phyloP scores from a whole-genome alignment of 2,113 vertebrate species.

The Xenopus laevis region DNA sequence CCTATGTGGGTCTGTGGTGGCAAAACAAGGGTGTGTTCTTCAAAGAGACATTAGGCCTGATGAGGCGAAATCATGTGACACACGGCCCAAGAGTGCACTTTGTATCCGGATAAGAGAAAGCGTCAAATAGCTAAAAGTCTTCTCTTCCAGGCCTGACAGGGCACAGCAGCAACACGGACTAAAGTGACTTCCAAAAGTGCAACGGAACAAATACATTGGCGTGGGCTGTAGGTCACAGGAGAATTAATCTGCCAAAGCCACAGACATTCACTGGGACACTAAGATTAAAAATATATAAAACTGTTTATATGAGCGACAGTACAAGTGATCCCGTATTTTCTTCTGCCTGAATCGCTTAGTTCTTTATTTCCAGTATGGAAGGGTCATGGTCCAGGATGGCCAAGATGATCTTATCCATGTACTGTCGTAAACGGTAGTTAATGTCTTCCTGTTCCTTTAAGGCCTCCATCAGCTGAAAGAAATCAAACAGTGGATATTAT shows the following conservation, averaged over 20 bases:
- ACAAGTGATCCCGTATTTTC: conserved; percentile 47
- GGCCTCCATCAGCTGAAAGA: conserved; percentile 90
- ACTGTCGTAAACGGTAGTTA: conserved; percentile 87
- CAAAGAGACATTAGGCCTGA: too few relatives aligned
- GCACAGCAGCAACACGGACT: conserved; percentile 52
- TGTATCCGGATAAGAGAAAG: background rate
- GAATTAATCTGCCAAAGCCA: background rate
- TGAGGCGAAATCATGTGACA: too few relatives aligned
- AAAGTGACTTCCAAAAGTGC: background rate
- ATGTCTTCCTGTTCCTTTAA: conserved; percentile 97
- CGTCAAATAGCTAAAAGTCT: background rate
- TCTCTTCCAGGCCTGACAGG: conserved; percentile 23
- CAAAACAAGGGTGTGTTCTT: too few relatives aligned
- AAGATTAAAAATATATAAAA: background rate
- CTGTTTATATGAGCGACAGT: conserved; percentile 5
- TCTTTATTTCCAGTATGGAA: conserved; percentile 95
- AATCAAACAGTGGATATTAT: conserved; percentile 19
- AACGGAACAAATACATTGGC: background rate
- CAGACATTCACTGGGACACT: background rate
- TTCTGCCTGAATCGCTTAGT: conserved; percentile 60
- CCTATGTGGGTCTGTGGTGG: too few relatives aligned
- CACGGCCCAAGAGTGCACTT: background rate
- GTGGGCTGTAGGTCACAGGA: background rate
- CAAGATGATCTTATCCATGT: conserved; percentile 98
- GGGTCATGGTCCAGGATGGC: conserved; percentile 96